phyloP scores from a whole-genome alignment of 2,888 invertebrate species.

The Andrena bicolor region DNA sequence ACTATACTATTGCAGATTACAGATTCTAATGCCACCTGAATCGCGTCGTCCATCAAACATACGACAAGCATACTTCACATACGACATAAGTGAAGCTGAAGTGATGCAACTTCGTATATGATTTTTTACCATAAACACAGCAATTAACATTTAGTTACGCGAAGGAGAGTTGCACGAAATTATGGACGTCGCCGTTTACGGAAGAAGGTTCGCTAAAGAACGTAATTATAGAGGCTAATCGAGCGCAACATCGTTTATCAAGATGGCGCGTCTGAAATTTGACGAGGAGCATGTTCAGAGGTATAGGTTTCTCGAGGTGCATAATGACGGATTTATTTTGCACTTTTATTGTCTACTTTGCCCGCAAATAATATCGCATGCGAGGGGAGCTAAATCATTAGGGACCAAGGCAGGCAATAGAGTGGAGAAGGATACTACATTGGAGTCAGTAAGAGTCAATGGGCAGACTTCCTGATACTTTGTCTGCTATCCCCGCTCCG shows the following conservation, averaged over 20 bases:
- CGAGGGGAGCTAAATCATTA: background rate
- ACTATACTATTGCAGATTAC: no score
- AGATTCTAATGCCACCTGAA: no score
- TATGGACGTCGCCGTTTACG: constrained; percentile 1
- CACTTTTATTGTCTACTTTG: background rate
- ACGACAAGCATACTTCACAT: no score
- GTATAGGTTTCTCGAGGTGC: constrained; percentile 10
- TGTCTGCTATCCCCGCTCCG: constrained; percentile 37
- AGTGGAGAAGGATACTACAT: constrained; percentile 34
- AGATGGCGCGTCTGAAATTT: constrained; percentile 19
- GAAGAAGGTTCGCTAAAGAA: background rate
- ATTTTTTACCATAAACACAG: background rate
- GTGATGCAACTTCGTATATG: background rate
- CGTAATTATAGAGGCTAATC: constrained; percentile 44
- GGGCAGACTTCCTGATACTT: constrained; percentile 73
- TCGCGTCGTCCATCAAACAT: no score
- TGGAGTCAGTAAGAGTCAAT: constrained; percentile 62
- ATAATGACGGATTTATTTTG: constrained; percentile 24
- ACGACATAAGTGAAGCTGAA: no score
- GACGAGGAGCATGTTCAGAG: constrained; percentile 1
- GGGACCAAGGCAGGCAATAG: background rate
- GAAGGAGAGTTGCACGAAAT: background rate
- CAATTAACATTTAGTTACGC: constrained; percentile 14
- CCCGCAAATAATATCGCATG: background rate
- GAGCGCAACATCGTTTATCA: constrained; percentile 34